Conservation (phyloP, 2,797 vertebrate genomes). For the Percopsis omiscomaycus region DNA sequence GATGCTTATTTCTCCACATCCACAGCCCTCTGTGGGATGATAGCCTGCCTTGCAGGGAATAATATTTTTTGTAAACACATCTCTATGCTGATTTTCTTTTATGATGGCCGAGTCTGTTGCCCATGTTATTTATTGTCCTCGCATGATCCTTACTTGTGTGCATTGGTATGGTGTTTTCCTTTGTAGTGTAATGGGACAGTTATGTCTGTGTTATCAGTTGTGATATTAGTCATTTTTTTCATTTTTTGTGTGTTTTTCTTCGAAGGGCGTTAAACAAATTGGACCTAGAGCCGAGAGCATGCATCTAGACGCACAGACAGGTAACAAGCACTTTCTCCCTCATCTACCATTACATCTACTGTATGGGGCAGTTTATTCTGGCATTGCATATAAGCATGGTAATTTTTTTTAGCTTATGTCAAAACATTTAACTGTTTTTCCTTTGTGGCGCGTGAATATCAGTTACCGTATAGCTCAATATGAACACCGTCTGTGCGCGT, state of each 20-base stretch:
- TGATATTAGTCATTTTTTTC: slow-evolving; percentile 43
- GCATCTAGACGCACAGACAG: slow-evolving; percentile 61
- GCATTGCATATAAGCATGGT: too few species aligned
- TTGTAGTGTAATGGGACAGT: slow-evolving; percentile 42
- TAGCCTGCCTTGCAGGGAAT: slow-evolving; percentile 35
- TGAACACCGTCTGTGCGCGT: slow-evolving; percentile 47
- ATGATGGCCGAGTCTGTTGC: slow-evolving; percentile 22
- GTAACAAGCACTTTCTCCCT: slow-evolving; percentile 62
- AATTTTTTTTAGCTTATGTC: too few species aligned
- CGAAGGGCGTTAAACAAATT: slow-evolving; percentile 55
- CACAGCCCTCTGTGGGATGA: slow-evolving; percentile 51
- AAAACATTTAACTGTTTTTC: slow-evolving; percentile 5
- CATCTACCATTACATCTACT: slow-evolving; percentile 32
- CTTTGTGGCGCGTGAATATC: slow-evolving; percentile 7
- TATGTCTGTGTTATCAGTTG: slow-evolving; percentile 35
- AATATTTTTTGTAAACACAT: slow-evolving; percentile 35
- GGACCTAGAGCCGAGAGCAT: slow-evolving; percentile 51
- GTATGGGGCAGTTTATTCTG: slow-evolving; percentile 3
- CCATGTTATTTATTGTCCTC: slow-evolving; percentile 5
- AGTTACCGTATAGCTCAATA: slow-evolving; percentile 26
- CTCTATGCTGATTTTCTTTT: slow-evolving; percentile 18
- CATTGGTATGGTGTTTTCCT: slow-evolving; percentile 30
- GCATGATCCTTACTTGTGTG: slow-evolving; percentile 31
- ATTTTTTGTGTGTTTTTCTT: slow-evolving; percentile 34
- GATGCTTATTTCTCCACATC: slow-evolving; percentile 59